Evolutionary conservation across 2,797 vertebrate species (phyloP).

Genomic region (Hybognathus amarus): DNA sequence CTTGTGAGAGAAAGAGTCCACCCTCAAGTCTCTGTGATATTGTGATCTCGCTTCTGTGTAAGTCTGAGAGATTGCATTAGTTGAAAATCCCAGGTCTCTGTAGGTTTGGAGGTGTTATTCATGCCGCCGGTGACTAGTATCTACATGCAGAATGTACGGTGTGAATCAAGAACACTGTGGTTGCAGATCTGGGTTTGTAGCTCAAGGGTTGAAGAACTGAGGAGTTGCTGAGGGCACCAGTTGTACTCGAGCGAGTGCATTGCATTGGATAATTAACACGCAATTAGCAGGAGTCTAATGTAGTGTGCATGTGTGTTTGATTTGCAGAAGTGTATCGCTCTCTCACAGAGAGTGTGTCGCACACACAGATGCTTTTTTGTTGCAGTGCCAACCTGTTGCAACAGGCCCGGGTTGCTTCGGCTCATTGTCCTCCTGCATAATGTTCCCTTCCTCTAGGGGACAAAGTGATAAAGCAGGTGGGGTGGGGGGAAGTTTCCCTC

Average conservation of each 20-base stretch:
- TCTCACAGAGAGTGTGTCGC: conserved; percentile 69
- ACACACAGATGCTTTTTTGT: conserved; percentile 77
- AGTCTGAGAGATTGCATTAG: neutral
- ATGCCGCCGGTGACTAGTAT: conserved; percentile 56
- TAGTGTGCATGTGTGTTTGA: conserved; percentile 24
- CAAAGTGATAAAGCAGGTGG: conserved; percentile 48
- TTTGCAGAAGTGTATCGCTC: conserved; percentile 39
- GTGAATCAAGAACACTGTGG: neutral
- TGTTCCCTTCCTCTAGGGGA: conserved; percentile 70
- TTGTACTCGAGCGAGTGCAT: neutral
- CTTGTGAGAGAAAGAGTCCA: conserved; percentile 40
- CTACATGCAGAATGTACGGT: conserved; percentile 18
- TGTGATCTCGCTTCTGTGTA: neutral
- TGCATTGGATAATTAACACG: neutral
- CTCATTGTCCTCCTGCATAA: conserved; percentile 71
- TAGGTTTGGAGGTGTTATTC: conserved; percentile 52
- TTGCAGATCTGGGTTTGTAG: conserved; percentile 21
- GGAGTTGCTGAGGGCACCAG: neutral
- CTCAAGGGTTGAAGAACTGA: conserved; percentile 3
- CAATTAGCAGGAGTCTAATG: neutral
- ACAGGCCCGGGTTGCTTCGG: conserved; percentile 74
- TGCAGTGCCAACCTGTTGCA: conserved; percentile 74
- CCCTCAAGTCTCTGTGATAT: neutral
- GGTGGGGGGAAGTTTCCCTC: conserved; percentile 24
- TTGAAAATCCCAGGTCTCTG: too few relatives aligned